Evolutionary conservation across 2,113 vertebrate genomes (phyloP), one percentile per base, ranked within the genome.

Genomic region (Atlantisia rogersi): DNA sequence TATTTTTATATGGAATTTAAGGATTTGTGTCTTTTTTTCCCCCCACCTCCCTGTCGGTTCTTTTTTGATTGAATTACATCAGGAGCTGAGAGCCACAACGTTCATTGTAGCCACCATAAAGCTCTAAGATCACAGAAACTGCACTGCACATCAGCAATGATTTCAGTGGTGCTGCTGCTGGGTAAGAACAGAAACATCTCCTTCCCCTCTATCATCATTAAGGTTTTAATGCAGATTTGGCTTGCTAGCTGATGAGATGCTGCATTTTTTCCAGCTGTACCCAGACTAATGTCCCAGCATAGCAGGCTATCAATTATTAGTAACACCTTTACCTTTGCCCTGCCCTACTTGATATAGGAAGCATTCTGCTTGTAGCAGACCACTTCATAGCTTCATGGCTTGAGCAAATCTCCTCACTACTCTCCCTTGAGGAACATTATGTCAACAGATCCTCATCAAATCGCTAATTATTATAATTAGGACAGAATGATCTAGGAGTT

Each of bases 1-100:
- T 98, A 95, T 97, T 98, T 98, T 98, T 97, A 97, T 97, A 93
- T 75, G 90, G 97, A 97, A 97, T 98, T 98, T 97, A 96, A 95
- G 96, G 97, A 97, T 97, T 98, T 97, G 70, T 88, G 55, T 82
- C 69, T 65, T 87, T 96, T 96, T 88, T 73, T 58, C 28, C 85
- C 95, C 97, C 95, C 97, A 95, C 96, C 95, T 97, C 95, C 80
- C 71, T 28, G 62, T 82, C 76, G 46, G 46, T 74, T 92, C 75
- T 55, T 88, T 68, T 96, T 90, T 92, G 91, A 96, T 76, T 95
- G 96, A 97, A 97, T 97, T 97, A 86, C 92, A 94, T 92, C 93
- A 86, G 91, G 95, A 90, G 74, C 81, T 15, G 73, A 95, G 62
- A 58, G 21, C 18, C 87, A 86, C 91, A 91, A 94, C 40, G 44